Conservation (phyloP, 2,888 invertebrate genomes). For the Caenorhabditis sp. region DNA sequence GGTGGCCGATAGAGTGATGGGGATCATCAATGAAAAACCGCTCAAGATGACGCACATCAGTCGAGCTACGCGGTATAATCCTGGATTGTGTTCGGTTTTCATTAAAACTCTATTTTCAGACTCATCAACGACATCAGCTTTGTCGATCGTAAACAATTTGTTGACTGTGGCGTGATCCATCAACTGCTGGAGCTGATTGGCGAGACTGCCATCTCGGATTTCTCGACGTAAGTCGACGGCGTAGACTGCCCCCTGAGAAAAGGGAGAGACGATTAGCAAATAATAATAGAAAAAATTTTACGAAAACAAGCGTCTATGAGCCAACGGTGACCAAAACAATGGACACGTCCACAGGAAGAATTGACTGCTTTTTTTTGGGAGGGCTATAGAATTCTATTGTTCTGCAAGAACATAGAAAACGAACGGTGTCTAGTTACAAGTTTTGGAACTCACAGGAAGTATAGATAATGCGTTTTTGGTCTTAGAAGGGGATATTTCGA, state of each 20-base stretch:
- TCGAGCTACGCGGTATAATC: conserved; percentile 73
- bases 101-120: conserved; percentile 48
- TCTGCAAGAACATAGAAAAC: neutral
- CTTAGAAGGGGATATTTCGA: neutral
- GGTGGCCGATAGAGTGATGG: conserved; percentile 66
- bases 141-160: conserved; percentile 75
- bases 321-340: conserved; percentile 35
- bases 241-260: neutral
- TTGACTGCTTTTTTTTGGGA: conserved; percentile 11
- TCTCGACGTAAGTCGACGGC: conserved; percentile 40
- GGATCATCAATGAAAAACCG: conserved; percentile 75
- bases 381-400: conserved; percentile 26
- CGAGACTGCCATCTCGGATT: conserved; percentile 72
- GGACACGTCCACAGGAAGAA: conserved; percentile 9
- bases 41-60: conserved; percentile 78
- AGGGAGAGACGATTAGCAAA: conserved; percentile 5
- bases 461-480: conserved; percentile 14
- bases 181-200: conserved; percentile 75
- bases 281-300: conserved; percentile 10
- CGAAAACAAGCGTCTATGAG: conserved; percentile 34
- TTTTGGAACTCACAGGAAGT: conserved; percentile 18
- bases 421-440: conserved; percentile 34
- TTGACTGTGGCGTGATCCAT: conserved; percentile 75
- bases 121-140: conserved; percentile 73
- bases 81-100: neutral